Conservation (phyloP, 1,140 invertebrate genomes). For the Pseudoatta argentina region DNA sequence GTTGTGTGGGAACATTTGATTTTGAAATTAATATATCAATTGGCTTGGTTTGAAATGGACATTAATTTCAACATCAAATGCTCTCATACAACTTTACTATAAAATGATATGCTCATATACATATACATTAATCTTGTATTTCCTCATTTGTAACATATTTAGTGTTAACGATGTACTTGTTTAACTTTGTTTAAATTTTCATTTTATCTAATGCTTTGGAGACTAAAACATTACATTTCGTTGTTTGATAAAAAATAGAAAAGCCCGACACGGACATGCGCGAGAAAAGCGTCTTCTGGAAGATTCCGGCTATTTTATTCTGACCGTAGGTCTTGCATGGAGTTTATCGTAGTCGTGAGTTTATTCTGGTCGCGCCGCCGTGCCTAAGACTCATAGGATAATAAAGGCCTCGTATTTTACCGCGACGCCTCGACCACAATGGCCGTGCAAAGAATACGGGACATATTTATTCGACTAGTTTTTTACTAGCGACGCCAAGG, state of each 20-base stretch:
- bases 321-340: constrained; percentile 54
- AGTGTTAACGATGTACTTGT: neutral
- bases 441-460: constrained; percentile 76
- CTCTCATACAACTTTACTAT: neutral
- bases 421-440: constrained; percentile 75
- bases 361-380: constrained; percentile 70
- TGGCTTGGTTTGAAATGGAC: too few species aligned
- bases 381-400: constrained; percentile 77
- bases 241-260: neutral
- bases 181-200: neutral
- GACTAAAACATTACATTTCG: neutral
- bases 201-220: neutral
- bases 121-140: too few species aligned
- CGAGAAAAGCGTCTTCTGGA: constrained; percentile 32
- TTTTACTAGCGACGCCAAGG: constrained; percentile 49
- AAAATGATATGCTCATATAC: neutral
- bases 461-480: constrained; percentile 76
- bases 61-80: neutral
- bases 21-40: too few species aligned
- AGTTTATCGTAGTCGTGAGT: constrained; percentile 71
- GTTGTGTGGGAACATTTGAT: too few species aligned
- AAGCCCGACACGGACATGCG: neutral
- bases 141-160: neutral
- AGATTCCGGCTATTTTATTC: constrained; percentile 63
- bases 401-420: constrained; percentile 78